phyloP scores from a whole-genome alignment of 1,140 invertebrate genomes.

The Magallana gigas region DNA sequence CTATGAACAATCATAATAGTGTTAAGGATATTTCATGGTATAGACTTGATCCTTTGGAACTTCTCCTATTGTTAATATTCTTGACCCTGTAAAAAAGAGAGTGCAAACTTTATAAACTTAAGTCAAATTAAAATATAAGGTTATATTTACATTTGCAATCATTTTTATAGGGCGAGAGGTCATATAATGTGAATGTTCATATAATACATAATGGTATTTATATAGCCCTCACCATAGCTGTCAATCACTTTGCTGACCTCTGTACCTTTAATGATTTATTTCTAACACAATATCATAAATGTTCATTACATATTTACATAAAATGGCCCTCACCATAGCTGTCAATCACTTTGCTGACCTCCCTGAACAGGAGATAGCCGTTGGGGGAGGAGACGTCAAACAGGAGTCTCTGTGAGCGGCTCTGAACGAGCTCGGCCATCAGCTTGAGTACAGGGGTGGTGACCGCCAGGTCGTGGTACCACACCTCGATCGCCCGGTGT shows the following conservation, averaged over 20 bases:
- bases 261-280: too few relatives aligned
- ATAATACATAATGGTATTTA: too few relatives aligned
- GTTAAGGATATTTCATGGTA: slow-evolving; percentile 88
- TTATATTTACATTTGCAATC: too few relatives aligned
- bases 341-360: slow-evolving; percentile 98
- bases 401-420: slow-evolving; percentile 95
- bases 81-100: slow-evolving; percentile 84
- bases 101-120: too few relatives aligned
- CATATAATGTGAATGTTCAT: not conserved
- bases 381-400: slow-evolving; percentile 99
- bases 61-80: slow-evolving; percentile 91
- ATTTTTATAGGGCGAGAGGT: not conserved
- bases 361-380: slow-evolving; percentile 97
- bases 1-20: not conserved
- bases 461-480: slow-evolving; percentile 92
- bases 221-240: too few relatives aligned
- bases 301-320: not conserved
- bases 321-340: slow-evolving; percentile 84
- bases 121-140: too few relatives aligned
- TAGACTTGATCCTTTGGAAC: slow-evolving; percentile 97
- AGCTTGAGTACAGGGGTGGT: slow-evolving; percentile 98
- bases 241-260: too few relatives aligned
- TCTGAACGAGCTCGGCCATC: slow-evolving; percentile 97
- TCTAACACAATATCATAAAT: too few relatives aligned
- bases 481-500: slow-evolving; percentile 94